phyloP scores from a whole-genome alignment of 2,113 vertebrate species.

The Scalopus aquaticus region DNA sequence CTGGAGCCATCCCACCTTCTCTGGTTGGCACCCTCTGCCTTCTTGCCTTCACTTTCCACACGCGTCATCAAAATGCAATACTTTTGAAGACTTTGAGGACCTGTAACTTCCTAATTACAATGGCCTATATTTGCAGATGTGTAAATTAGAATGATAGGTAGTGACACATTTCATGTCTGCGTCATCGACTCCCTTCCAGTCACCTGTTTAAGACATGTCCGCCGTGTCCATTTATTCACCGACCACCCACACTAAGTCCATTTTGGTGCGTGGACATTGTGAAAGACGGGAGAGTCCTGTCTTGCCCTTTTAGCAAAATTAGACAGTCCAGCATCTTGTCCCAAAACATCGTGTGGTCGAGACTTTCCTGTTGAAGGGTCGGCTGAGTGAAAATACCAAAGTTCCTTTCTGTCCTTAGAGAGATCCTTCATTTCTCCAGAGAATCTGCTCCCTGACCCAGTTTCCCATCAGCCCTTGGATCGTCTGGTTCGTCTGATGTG shows the following conservation, averaged over 20 bases:
- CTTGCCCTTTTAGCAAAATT: not conserved
- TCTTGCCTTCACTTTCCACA: not conserved
- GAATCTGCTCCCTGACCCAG: rapidly evolving
- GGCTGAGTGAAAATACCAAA: not conserved
- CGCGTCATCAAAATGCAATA: not conserved
- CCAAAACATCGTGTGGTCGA: not conserved
- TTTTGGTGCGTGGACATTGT: not conserved
- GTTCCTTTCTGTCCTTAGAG: not conserved
- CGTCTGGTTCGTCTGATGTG: not conserved
- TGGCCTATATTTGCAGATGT: too few species aligned
- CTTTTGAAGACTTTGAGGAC: not conserved
- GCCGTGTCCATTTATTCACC: not conserved
- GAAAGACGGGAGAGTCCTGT: not conserved
- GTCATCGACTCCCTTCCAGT: not conserved
- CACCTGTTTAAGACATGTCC: not conserved
- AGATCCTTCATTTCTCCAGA: not conserved
- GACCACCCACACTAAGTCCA: not conserved
- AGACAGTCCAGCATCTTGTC: not conserved
- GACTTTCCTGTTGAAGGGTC: not conserved
- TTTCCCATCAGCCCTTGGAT: not conserved
- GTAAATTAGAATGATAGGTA: not conserved
- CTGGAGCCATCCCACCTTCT: not conserved
- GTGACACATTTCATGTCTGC: not conserved
- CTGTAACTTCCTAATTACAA: too few species aligned
- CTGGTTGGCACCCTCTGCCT: not conserved